Evolutionary conservation across 2,113 vertebrate species (phyloP).

Genomic region (Alethe diademata): DNA sequence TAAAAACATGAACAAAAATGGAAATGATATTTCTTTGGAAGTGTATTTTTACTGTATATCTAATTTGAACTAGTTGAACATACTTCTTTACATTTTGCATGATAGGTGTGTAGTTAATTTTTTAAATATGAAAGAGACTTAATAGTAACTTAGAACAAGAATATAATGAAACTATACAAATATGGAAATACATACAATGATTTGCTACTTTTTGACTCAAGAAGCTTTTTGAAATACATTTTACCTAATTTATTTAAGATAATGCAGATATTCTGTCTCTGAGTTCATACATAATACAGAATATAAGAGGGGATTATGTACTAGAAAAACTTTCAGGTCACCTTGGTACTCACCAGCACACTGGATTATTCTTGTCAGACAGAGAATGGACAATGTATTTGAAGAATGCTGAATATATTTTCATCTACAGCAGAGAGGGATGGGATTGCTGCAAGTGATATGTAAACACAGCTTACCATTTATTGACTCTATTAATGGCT

Average conservation of each 20-base stretch:
- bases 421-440: neutral
- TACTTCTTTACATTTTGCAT: slow-evolving; percentile 69
- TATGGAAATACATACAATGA: slow-evolving; percentile 68
- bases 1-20: slow-evolving; percentile 77
- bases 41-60: slow-evolving; percentile 70
- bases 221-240: slow-evolving; percentile 66
- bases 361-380: neutral
- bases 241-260: slow-evolving; percentile 49
- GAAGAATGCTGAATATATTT: neutral
- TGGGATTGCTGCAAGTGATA: neutral
- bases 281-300: neutral
- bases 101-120: slow-evolving; percentile 68
- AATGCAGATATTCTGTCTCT: slow-evolving; percentile 45
- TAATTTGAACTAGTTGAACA: slow-evolving; percentile 66
- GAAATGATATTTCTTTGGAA: slow-evolving; percentile 71
- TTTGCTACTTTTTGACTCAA: slow-evolving; percentile 69
- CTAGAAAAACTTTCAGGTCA: neutral
- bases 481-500: neutral
- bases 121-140: slow-evolving; percentile 64
- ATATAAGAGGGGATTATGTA: neutral
- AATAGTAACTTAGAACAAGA: slow-evolving; percentile 60
- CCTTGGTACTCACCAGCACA: neutral
- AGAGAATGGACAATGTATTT: neutral
- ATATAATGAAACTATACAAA: slow-evolving; percentile 67
- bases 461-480: neutral